Evolutionary conservation across 2,888 invertebrate species (phyloP).

Genomic region (Drosophila prostipennis): DNA sequence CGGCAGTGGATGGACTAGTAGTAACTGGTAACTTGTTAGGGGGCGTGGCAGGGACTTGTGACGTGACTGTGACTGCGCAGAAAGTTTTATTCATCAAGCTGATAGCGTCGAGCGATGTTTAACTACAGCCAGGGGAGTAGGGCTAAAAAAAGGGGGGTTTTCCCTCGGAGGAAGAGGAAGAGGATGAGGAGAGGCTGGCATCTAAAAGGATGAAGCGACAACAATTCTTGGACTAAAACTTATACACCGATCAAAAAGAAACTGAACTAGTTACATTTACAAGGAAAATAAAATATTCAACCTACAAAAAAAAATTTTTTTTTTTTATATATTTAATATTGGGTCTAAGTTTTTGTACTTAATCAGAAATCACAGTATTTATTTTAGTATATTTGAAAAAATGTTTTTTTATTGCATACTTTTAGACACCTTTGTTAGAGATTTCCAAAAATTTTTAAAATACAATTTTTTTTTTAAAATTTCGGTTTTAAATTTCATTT

Average conservation of each 20-base stretch:
- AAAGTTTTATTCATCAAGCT: slow-evolving; percentile 74
- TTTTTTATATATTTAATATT: no score
- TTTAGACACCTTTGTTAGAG: no score
- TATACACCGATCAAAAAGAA: slow-evolving; percentile 8
- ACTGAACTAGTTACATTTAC: no score
- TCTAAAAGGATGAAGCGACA: slow-evolving; percentile 37
- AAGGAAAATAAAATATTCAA: no score
- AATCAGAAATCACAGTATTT: no score
- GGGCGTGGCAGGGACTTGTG: slow-evolving; percentile 40
- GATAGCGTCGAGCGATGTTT: slow-evolving; percentile 73
- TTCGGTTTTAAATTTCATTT: no score
- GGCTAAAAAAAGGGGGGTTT: neutral
- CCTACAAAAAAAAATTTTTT: no score
- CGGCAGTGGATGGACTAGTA: slow-evolving; percentile 1
- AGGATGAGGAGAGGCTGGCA: neutral
- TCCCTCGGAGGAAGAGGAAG: neutral
- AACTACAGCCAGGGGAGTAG: slow-evolving; percentile 44
- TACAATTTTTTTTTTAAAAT: no score
- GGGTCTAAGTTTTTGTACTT: no score
- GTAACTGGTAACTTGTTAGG: slow-evolving; percentile 38
- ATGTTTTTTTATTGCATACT: no score
- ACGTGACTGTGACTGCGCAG: slow-evolving; percentile 62
- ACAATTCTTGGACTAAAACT: slow-evolving; percentile 23
- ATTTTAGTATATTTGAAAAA: no score
- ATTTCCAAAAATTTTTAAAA: no score